A percentile compares a stretch with the other conserved stretches of the same genome.
phyloP scores from a whole-genome alignment of 2,888 invertebrate genomes.

The Xanthia icteritia region DNA sequence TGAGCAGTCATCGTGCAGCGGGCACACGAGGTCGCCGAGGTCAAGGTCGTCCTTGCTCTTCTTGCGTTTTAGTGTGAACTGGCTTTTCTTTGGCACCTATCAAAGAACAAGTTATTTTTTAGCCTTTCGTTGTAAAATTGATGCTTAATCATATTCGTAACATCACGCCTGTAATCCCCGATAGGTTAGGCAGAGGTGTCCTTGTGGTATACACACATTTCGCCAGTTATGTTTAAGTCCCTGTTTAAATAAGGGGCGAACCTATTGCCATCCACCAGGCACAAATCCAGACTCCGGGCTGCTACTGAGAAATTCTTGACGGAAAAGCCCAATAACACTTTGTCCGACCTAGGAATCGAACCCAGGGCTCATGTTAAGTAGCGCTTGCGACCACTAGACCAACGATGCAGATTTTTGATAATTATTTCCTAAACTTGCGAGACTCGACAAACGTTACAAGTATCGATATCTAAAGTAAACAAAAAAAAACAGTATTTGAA shows the following conservation, averaged over 20 bases:
- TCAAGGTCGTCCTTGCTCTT: conserved; percentile 96
- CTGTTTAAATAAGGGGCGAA: background rate
- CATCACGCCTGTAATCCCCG: background rate
- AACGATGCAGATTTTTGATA: background rate
- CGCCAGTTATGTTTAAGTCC: background rate
- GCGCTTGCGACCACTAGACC: background rate
- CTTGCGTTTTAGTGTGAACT: conserved; percentile 96
- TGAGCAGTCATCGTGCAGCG: conserved; percentile 91
- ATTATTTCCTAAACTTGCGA: background rate
- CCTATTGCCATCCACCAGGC: background rate
- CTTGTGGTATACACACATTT: background rate
- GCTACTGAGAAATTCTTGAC: background rate
- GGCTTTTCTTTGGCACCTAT: conserved; percentile 95
- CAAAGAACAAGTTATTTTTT: conserved; percentile 26
- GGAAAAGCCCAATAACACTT: background rate
- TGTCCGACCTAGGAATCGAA: background rate
- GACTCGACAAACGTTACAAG: background rate
- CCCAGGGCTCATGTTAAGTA: no score
- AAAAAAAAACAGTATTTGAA: background rate
- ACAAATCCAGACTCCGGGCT: background rate
- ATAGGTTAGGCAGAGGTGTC: background rate
- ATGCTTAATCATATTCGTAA: background rate
- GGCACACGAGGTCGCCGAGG: conserved; percentile 96
- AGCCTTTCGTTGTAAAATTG: background rate
- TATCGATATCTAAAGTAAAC: background rate